Evolutionary conservation across 2,797 vertebrate species (phyloP), one percentile per base, ranked within the genome.

Genomic region (Corythornis leucogaster): DNA sequence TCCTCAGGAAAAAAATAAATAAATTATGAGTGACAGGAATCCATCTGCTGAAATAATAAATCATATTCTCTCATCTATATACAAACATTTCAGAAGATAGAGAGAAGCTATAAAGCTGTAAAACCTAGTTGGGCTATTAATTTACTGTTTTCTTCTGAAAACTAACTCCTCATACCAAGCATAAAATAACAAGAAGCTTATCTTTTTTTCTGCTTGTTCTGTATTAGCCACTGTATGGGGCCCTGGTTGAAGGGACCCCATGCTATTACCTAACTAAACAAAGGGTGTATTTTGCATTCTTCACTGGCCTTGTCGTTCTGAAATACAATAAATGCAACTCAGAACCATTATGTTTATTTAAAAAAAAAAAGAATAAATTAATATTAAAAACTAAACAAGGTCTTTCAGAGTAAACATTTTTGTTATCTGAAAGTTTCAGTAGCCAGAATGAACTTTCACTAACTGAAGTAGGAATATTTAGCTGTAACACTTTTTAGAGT

Each of bases 1-100:
- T 26, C 63, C 35, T 76, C 25, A 73, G 83, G 78, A 84, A 94
- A 75, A 58, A 84, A 94, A 75, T 33, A 59, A n/a, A n/a, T 57
- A 6, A 78, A 26, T 70, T 62, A 43, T 69, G 67, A 84, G 35
- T 70, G 88, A 79, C 57, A 85, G 68, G 57, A 87, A 87, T 22
- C 20, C 0, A 2, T 38, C 70, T 82, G 58, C 38, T 63, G 59
- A 86, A 94, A 86, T 62, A 2, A 4, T 33, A 15, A 6, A 55
- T 24, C 10, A 24, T 10, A 5, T 4, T 2, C 38, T 68, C 67
- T 90, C 73, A 75, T 89, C 38, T 92, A 15, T 64, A 81, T 48
- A 67, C 68, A 87, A 82, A 85, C 68, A 86, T 42, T 87, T 81
- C 53, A 90, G 53, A 90, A 69, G 33, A 43, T 24, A 30, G 26